Conservation (phyloP, 2,113 vertebrate genomes). For the Uropsilus gracilis region DNA sequence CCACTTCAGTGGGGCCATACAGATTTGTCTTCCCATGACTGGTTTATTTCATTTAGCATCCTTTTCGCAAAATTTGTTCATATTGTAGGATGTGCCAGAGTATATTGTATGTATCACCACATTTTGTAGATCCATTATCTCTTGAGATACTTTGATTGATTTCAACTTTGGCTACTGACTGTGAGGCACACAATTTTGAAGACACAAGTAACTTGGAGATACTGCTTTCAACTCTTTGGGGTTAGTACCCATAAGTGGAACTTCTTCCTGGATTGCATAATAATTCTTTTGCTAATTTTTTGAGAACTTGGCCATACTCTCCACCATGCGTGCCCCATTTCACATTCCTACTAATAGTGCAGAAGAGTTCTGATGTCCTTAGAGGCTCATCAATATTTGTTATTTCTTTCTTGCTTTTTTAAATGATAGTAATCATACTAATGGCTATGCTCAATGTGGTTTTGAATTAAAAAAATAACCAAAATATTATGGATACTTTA, state of each 20-base stretch:
- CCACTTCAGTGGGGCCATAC: neutral
- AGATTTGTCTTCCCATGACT: neutral
- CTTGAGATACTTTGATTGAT: neutral
- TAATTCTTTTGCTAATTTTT: neutral
- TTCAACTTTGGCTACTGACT: neutral
- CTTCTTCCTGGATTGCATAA: neutral
- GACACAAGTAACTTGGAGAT: neutral
- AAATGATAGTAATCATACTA: neutral
- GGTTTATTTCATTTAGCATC: neutral
- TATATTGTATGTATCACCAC: neutral
- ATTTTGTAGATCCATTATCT: neutral
- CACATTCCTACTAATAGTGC: neutral
- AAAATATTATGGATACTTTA: neutral
- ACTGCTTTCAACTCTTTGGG: neutral
- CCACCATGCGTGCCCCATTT: neutral
- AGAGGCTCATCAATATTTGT: neutral
- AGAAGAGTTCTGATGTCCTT: neutral
- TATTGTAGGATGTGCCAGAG: neutral
- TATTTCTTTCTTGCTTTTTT: neutral
- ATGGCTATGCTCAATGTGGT: neutral
- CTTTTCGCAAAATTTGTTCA: neutral
- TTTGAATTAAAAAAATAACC: conserved; percentile 17
- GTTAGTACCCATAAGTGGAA: neutral
- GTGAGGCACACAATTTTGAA: neutral
- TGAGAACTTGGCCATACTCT: neutral